These are phyloP conservation scores for Hormaphis cornu DNA, from an alignment of 1,140 invertebrate species.

Conservation along the genomic window DNA sequence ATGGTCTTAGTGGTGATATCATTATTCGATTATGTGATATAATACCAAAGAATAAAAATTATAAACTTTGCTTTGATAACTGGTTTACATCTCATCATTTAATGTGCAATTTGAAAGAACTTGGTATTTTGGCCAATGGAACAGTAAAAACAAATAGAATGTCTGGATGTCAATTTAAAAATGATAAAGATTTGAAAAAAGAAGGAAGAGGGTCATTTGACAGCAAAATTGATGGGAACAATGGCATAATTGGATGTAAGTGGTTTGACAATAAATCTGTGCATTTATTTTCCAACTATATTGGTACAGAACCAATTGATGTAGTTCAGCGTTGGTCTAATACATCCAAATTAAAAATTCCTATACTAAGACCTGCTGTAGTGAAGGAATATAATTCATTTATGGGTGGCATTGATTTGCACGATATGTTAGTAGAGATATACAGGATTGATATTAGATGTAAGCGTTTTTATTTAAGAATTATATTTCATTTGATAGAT, in stretches of 20 bases:
- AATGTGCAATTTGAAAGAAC: conserved; percentile 6
- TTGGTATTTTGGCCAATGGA: conserved; percentile 26
- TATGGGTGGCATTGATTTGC: no score
- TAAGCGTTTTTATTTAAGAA: no score
- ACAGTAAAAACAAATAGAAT: conserved; percentile 33
- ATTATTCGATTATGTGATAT: conserved; percentile 17
- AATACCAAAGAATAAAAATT: neutral
- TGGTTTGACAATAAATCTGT: conserved; percentile 34
- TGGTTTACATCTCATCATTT: conserved; percentile 32
- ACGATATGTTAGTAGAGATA: no score
- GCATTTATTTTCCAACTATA: conserved; percentile 26
- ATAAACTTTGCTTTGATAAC: conserved; percentile 34
- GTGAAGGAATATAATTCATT: no score
- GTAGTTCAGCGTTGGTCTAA: conserved; percentile 25
- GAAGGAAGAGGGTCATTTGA: conserved; percentile 33
- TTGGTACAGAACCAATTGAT: conserved; percentile 29
- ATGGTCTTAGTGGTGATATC: conserved; percentile 33
- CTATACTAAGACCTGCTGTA: no score
- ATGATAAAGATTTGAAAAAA: conserved; percentile 31
- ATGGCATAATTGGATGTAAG: conserved; percentile 27
- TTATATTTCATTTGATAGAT: no score
- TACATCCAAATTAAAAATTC: neutral
- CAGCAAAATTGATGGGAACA: conserved; percentile 18
- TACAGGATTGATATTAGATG: no score
- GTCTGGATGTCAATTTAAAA: conserved; percentile 18